These are phyloP conservation scores for Gonatopus flavifemur DNA, from an alignment of 1,140 invertebrate genomes.

Conservation along the genomic window DNA sequence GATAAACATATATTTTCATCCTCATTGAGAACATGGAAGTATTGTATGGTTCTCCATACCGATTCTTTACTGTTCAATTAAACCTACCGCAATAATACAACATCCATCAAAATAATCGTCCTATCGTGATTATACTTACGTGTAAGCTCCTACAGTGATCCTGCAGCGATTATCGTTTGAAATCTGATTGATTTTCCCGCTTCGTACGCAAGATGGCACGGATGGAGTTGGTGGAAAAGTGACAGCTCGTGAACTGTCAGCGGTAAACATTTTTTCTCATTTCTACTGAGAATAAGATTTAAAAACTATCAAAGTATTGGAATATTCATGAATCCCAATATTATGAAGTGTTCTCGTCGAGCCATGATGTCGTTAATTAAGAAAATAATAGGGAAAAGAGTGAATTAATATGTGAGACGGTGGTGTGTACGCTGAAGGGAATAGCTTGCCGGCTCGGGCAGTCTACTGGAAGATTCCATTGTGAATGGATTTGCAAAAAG, in stretches of 20 bases:
- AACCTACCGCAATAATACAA: too few relatives aligned
- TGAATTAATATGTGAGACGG: constrained; percentile 22
- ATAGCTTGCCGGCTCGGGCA: constrained; percentile 50
- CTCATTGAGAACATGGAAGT: too few relatives aligned
- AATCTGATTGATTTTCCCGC: background rate
- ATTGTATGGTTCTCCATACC: too few relatives aligned
- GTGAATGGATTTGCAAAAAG: constrained; percentile 52
- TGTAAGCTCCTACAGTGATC: too few relatives aligned
- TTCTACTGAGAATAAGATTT: constrained; percentile 35
- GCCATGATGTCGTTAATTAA: too few relatives aligned
- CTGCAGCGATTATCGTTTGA: constrained; percentile 15
- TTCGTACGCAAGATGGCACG: constrained; percentile 24
- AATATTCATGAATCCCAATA: too few relatives aligned
- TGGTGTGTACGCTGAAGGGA: constrained; percentile 48
- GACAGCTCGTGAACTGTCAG: constrained; percentile 46
- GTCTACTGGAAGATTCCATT: constrained; percentile 58
- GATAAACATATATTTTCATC: too few relatives aligned
- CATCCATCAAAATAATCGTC: too few relatives aligned
- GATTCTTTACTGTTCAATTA: too few relatives aligned
- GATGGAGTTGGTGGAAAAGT: constrained; percentile 19
- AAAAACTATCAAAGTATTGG: background rate
- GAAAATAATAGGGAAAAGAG: constrained; percentile 18
- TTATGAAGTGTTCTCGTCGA: too few relatives aligned
- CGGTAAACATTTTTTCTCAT: too few relatives aligned
- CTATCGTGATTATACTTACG: too few relatives aligned